Evolutionary conservation across 2,888 invertebrate species (phyloP), one percentile per base, ranked within the genome.

Genomic region (Stenodema calcarata): DNA sequence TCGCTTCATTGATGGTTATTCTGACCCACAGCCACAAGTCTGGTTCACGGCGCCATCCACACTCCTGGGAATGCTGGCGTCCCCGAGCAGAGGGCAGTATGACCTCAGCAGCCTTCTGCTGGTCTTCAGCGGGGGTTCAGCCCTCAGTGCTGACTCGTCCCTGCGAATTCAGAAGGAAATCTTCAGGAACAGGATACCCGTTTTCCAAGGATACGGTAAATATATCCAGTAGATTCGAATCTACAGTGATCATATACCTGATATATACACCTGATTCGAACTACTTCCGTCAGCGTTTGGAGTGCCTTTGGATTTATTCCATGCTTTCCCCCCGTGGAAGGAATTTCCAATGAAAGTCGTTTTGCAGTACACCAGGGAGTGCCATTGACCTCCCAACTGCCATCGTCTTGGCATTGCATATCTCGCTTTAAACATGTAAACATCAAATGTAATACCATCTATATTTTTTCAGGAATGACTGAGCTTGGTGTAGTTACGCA

Each of bases 31-130:
- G 90, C 89, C 90, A 16, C 89, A 93, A 0, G 92, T 93, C 0
- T 90, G 95, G 47, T 94, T 95, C 90, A 93, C 95, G 1, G 96
- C 96, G 1, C 96, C 97, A 0, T 96, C 96, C 0, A 91, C 96
- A 14, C 91, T 96, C 27, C 92, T 95, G 1, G 96, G 95, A 91
- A 91, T 96, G 88, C 94, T 95, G 16, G 92, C 92, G 88, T 91
- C 92, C 88, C 92, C 92, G 0, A 88, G 91, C 35, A 91, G 92
- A 42, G 89, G 89, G 16, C 90, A 91, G 30, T 92, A 90, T 89
- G 91, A 93, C 89, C 89, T 93, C 16, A 90, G 91, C n/a, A 90
- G 90, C 35, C 88, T 93, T 0, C 89, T 90, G 18, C 88, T 89
- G 9, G 89, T 92, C 35, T 88, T 91, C 12, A 90, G 90, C 86